Evolutionary conservation across 1,140 invertebrate species (phyloP).

Genomic region (Littorina saxatilis): DNA sequence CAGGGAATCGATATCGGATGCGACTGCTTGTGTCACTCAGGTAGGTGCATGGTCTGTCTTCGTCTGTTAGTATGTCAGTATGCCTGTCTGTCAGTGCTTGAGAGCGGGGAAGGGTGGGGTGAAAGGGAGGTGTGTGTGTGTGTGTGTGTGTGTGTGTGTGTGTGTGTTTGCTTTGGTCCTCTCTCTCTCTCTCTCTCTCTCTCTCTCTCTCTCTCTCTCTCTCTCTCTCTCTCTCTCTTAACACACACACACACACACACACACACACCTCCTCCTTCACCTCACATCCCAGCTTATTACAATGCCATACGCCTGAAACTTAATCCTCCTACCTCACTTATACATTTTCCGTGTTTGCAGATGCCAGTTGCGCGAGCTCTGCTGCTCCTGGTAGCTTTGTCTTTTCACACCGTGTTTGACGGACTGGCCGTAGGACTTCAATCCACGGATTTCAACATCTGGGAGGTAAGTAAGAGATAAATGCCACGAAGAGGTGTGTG

Average conservation of each 20-base stretch:
- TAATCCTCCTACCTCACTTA: neutral
- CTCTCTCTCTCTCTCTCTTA: too few relatives aligned
- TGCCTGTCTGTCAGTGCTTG: neutral
- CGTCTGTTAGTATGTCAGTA: neutral
- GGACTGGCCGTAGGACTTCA: slow-evolving; percentile 66
- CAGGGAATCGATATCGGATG: neutral
- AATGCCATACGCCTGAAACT: slow-evolving; percentile 3
- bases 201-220: too few relatives aligned
- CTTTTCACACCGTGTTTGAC: slow-evolving; percentile 69
- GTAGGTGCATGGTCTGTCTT: too few relatives aligned
- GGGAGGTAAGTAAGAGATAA: slow-evolving; percentile 78
- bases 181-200: too few relatives aligned
- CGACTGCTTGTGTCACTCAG: neutral
- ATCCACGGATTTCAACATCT: slow-evolving; percentile 79
- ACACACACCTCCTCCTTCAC: too few relatives aligned
- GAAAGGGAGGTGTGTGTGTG: too few relatives aligned
- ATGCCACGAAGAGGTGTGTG: too few relatives aligned
- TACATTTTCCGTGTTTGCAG: neutral
- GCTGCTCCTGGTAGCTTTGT: slow-evolving; percentile 64
- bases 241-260: too few relatives aligned
- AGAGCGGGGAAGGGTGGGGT: neutral
- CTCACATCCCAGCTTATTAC: too few relatives aligned
- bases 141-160: too few relatives aligned
- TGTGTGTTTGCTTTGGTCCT: too few relatives aligned
- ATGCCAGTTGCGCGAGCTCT: slow-evolving; percentile 64